A percentile compares a stretch with the other conserved stretches of the same genome.
phyloP scores from a whole-genome alignment of 2,113 vertebrate species.

The Ranitomeya imitator region DNA sequence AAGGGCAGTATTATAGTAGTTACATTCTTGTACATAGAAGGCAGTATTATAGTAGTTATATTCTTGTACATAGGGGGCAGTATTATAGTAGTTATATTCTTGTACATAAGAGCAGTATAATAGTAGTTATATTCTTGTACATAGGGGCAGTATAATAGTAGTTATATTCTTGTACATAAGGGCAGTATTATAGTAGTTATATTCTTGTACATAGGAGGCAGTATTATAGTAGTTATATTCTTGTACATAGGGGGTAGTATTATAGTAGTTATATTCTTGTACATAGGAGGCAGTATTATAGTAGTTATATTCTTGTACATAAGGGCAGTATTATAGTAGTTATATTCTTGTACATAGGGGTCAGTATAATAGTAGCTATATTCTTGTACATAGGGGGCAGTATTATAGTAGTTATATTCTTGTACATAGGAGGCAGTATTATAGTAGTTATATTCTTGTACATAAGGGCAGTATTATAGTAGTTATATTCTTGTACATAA shows the following conservation, averaged over 20 bases:
- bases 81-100: not conserved
- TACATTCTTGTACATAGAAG: not conserved
- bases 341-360: not conserved
- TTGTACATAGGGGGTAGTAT: not conserved
- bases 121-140: not conserved
- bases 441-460: no score
- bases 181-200: no score
- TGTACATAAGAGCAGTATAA: not conserved
- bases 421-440: not conserved
- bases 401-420: slow-evolving; percentile 17
- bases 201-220: not conserved
- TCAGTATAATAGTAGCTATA: not conserved
- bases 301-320: not conserved
- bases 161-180: no score
- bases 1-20: slow-evolving; percentile 8
- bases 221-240: not conserved
- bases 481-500: no score
- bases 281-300: slow-evolving; percentile 9
- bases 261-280: slow-evolving; percentile 5
- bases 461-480: no score
- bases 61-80: not conserved
- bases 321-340: not conserved
- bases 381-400: not conserved
- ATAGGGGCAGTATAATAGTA: no score
- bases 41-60: slow-evolving; percentile 5